Base-by-base conservation (phyloP, 2,797 vertebrate species). In the Sebastes nivosus region DNA sequence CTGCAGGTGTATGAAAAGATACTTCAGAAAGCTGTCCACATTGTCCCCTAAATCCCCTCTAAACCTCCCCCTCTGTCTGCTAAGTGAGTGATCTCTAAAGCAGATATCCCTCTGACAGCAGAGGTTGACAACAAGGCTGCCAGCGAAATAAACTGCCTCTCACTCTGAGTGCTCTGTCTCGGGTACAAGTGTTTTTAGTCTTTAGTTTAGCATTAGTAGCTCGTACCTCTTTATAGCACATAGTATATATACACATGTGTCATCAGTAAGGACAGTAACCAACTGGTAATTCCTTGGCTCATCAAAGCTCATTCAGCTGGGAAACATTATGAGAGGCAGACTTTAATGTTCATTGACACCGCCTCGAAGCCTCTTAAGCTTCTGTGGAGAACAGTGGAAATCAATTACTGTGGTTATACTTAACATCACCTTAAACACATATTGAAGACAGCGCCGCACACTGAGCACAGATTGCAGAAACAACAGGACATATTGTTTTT, bases 31-130 rank as follows among this genome's bases (percentile, higher is more conserved):
- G 83, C 75, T 93, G 83, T 77, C 78, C 81, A 79, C 83, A 83
- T 79, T 87, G 86, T 88, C 81, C 74, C 80, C 70, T 84, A 81
- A 81, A 89, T 91, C 94, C 84, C 87, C 84, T 84, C 83, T 83
- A 89, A 89, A 81, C 64, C 52, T 77, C 83, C 78, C 82, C 60
- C 85, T 55, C 87, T 80, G 67, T 61, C 84, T 81, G 75, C 60
- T 77, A 67, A 76, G 79, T 68, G 68, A 79, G 80, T 65, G 84
- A 83, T 91, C 82, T 84, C 85, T 74, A 64, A 85, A 89, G 86
- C 81, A 83, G 76, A 86, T 79, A 80, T 83, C 75, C 82, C 83
- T 84, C 86, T 80, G 77, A 86, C 67, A 88, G 70, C n/a, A 68
- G 67, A 74, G 74, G 76, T 72, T 79, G 81, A 88, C 89, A 86